Conservation (phyloP, 2,113 vertebrate species). For the Gyps fulvus region DNA sequence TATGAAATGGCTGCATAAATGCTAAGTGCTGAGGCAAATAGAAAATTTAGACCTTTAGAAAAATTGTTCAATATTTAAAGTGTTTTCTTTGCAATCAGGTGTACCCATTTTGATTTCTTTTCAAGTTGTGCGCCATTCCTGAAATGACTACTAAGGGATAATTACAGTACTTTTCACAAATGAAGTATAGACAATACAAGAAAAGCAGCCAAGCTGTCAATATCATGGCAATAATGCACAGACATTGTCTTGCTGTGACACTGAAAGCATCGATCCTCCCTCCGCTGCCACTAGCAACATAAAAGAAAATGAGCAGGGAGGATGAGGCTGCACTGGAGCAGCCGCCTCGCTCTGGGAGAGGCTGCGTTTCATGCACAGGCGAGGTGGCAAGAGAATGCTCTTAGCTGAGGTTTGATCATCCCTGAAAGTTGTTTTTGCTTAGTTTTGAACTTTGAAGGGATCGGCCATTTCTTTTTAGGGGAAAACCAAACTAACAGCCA, state of each 20-base stretch:
- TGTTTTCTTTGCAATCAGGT: constrained; percentile 72
- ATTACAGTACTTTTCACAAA: constrained; percentile 70
- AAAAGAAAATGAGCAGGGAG: not conserved
- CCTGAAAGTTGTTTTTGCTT: not conserved
- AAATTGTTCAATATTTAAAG: constrained; percentile 60
- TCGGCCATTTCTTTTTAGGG: not conserved
- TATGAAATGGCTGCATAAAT: not conserved
- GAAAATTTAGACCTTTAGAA: not conserved
- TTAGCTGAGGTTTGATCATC: not conserved
- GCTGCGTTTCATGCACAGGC: fast-evolving
- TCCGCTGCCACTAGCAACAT: constrained; percentile 22
- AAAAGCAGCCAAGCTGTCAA: constrained; percentile 49
- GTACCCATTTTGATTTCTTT: constrained; percentile 63
- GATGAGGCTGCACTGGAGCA: not conserved
- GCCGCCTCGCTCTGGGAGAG: fast-evolving
- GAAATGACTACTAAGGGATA: constrained; percentile 62
- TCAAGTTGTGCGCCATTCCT: constrained; percentile 63
- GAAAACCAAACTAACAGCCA: too few species aligned
- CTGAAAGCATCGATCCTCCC: constrained; percentile 45
- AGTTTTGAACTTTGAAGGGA: not conserved
- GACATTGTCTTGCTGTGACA: constrained; percentile 19
- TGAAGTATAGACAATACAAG: constrained; percentile 8
- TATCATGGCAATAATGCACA: constrained; percentile 18
- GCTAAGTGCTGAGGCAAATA: not conserved
- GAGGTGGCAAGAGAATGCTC: fast-evolving